These are phyloP conservation scores for Coreoperca whiteheadi DNA, from an alignment of 2,113 vertebrate species.

Conservation along the genomic window DNA sequence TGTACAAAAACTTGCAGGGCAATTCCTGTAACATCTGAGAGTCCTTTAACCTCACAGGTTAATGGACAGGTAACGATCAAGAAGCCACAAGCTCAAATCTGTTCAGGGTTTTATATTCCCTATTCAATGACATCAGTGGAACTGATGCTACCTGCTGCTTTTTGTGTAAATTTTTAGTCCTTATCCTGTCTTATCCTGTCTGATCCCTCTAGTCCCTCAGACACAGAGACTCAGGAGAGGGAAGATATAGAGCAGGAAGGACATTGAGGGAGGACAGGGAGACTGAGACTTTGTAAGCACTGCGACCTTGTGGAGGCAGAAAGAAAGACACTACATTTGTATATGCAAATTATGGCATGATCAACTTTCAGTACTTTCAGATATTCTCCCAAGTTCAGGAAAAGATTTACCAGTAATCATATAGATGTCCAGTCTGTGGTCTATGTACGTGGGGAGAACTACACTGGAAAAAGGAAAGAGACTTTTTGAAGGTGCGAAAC, in stretches of 20 bases:
- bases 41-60: not conserved
- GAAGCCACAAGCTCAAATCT: not conserved
- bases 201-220: constrained; percentile 25
- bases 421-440: not conserved
- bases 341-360: not conserved
- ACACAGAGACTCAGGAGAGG: not conserved
- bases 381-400: not conserved
- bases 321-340: not conserved
- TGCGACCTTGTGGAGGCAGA: constrained; percentile 43
- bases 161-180: constrained; percentile 1
- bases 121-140: not conserved
- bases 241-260: not conserved
- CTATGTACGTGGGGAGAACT: not conserved
- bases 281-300: constrained; percentile 4
- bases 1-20: not conserved
- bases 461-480: not conserved
- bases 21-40: not conserved
- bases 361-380: not conserved
- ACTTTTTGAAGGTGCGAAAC: no score
- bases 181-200: constrained; percentile 22
- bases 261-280: not conserved
- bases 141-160: not conserved
- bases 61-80: not conserved
- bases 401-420: not conserved
- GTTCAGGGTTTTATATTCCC: not conserved